These are phyloP conservation scores for Scopus umbretta DNA, from an alignment of 2,113 vertebrate species.

Conservation along the genomic window DNA sequence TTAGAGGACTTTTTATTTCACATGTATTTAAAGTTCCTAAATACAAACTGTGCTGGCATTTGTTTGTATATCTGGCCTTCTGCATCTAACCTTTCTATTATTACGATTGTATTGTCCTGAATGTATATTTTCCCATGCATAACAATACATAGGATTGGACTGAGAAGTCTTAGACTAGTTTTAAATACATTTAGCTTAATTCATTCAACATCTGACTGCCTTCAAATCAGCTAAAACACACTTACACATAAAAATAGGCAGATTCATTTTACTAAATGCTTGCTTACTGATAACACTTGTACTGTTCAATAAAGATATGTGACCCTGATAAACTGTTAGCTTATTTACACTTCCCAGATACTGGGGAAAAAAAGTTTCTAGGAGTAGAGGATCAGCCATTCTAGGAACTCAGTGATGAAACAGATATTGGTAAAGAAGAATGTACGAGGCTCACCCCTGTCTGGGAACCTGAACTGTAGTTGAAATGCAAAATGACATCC, in stretches of 20 bases:
- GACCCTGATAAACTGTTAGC: not conserved
- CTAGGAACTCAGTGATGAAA: not conserved
- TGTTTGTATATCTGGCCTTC: not conserved
- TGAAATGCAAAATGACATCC: slow-evolving; percentile 79
- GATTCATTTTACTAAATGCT: not conserved
- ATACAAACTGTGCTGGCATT: not conserved
- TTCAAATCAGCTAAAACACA: not conserved
- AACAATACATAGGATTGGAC: not conserved
- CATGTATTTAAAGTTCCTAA: not conserved
- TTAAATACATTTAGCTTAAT: not conserved
- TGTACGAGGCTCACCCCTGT: slow-evolving; percentile 45
- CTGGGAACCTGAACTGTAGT: slow-evolving; percentile 75
- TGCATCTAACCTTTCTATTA: not conserved
- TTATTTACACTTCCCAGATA: not conserved
- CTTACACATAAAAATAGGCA: not conserved
- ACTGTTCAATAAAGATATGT: not conserved
- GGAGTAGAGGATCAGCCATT: not conserved
- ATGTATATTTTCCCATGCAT: not conserved
- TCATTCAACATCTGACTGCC: not conserved
- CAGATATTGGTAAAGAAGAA: not conserved
- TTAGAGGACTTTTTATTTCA: not conserved
- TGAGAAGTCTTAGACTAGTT: not conserved
- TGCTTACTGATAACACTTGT: not conserved
- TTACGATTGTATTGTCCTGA: not conserved
- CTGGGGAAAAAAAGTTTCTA: not conserved